Percentiles rank a stretch among this genome's conserved stretches.
Conservation (phyloP, 2,888 invertebrate species). For the Fragum sueziense region DNA sequence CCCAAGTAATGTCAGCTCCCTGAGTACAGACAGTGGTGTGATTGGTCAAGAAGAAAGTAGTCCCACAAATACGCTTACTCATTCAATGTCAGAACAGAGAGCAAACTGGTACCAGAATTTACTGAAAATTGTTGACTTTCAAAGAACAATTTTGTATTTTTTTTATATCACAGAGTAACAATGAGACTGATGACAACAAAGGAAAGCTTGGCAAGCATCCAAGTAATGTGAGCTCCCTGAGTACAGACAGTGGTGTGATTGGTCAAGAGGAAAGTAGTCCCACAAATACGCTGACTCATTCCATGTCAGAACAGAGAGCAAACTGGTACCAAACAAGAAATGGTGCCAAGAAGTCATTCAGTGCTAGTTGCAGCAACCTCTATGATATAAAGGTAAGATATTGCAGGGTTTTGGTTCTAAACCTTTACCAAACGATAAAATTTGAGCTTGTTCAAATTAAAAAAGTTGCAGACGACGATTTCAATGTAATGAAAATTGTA, state of each 20-base stretch:
- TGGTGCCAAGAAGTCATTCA: slow-evolving; percentile 11
- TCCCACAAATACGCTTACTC: slow-evolving; percentile 56
- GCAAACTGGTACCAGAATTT: slow-evolving; percentile 31
- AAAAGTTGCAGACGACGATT: neutral
- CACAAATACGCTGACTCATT: slow-evolving; percentile 48
- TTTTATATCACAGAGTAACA: too few species aligned
- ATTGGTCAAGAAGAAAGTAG: slow-evolving; percentile 69
- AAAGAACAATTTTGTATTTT: too few species aligned
- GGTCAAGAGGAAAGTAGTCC: slow-evolving; percentile 69
- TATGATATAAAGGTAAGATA: slow-evolving; percentile 1
- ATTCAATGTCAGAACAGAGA: slow-evolving; percentile 33
- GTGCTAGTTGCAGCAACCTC: slow-evolving; percentile 53
- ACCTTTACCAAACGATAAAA: too few species aligned
- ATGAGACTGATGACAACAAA: neutral
- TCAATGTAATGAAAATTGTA: neutral
- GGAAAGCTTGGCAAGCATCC: slow-evolving; percentile 58
- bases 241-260: slow-evolving; percentile 74
- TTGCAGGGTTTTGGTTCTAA: too few species aligned
- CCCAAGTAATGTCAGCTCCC: slow-evolving; percentile 68
- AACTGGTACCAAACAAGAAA: slow-evolving; percentile 12
- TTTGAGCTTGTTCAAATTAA: too few species aligned
- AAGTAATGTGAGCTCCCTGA: slow-evolving; percentile 70
- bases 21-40: slow-evolving; percentile 74
- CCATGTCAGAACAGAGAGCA: slow-evolving; percentile 29
- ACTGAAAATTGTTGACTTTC: too few species aligned